Percentiles rank a stretch among this genome's conserved stretches.
These are phyloP conservation scores for Chymomyza procnemis DNA, from an alignment of 2,888 invertebrate genomes.

Conservation along the genomic window DNA sequence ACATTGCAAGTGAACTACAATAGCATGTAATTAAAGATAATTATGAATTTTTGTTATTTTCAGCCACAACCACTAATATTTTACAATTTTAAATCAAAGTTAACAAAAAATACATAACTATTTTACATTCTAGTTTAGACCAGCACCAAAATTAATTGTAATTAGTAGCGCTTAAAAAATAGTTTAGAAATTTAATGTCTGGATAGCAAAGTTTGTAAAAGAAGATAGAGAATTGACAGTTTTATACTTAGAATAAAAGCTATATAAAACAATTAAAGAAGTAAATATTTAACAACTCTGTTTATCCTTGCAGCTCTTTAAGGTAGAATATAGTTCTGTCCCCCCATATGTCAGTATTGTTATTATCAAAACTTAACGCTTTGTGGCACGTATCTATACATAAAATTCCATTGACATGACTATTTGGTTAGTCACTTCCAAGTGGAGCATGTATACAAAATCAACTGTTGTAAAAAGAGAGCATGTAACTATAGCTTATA, in stretches of 20 bases:
- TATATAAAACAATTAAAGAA: neutral
- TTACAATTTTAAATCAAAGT: slow-evolving; percentile 27
- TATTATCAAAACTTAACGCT: no score
- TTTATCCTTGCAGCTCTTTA: neutral
- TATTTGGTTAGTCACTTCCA: no score
- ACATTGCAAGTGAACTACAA: slow-evolving; percentile 29
- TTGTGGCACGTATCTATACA: no score
- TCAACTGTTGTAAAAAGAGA: no score
- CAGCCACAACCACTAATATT: slow-evolving; percentile 59
- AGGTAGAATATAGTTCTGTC: neutral
- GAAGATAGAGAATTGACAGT: neutral
- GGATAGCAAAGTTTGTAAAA: neutral
- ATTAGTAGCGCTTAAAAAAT: neutral
- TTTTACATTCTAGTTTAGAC: slow-evolving; percentile 20
- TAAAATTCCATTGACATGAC: no score
- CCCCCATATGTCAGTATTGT: no score
- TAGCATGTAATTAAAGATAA: slow-evolving; percentile 32
- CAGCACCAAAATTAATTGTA: slow-evolving; percentile 49
- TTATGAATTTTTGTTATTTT: slow-evolving; percentile 30
- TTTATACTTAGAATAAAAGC: neutral
- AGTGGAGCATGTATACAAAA: no score
- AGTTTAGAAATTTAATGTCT: no score
- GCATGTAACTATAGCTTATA: no score
- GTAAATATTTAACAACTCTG: neutral
- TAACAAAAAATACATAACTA: neutral